These are phyloP conservation scores for Boloria selene DNA, from an alignment of 2,888 invertebrate genomes.

Conservation along the genomic window DNA sequence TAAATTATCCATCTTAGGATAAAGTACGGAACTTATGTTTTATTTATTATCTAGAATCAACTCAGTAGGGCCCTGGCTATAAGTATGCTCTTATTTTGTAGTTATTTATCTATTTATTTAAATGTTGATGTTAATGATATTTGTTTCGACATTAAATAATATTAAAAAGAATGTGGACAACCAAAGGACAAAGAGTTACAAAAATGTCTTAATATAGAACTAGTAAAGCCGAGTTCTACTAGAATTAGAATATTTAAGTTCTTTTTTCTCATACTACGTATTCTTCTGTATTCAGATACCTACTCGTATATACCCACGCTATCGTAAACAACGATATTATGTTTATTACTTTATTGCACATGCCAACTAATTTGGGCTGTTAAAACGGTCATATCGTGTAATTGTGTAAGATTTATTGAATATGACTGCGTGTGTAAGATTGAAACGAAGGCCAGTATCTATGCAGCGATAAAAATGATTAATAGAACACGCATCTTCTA, in stretches of 20 bases:
- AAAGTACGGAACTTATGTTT: too few species aligned
- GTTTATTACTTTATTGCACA: slow-evolving; percentile 37
- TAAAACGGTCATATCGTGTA: slow-evolving; percentile 36
- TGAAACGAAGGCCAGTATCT: slow-evolving; percentile 41
- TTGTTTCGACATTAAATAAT: too few species aligned
- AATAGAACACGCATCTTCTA: slow-evolving; percentile 35
- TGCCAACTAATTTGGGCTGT: slow-evolving; percentile 42
- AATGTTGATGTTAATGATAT: too few species aligned
- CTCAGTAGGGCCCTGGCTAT: too few species aligned
- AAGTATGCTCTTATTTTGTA: too few species aligned
- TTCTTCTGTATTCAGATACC: slow-evolving; percentile 23
- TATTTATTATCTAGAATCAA: too few species aligned
- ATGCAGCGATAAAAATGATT: slow-evolving; percentile 36
- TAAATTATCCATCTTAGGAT: too few species aligned
- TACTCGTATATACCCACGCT: slow-evolving; percentile 30
- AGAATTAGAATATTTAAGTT: slow-evolving; percentile 32
- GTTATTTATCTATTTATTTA: too few species aligned
- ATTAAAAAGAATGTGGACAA: too few species aligned
- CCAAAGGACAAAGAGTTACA: background rate
- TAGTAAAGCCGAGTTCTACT: slow-evolving; percentile 6
- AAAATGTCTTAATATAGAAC: slow-evolving; percentile 31
- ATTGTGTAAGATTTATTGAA: slow-evolving; percentile 41
- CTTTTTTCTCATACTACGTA: slow-evolving; percentile 30
- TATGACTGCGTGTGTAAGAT: slow-evolving; percentile 34
- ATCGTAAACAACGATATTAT: slow-evolving; percentile 32